Evolutionary conservation across 1,140 invertebrate genomes (phyloP), one percentile per base, ranked within the genome.

Genomic region (Latrodectus geometricus): DNA sequence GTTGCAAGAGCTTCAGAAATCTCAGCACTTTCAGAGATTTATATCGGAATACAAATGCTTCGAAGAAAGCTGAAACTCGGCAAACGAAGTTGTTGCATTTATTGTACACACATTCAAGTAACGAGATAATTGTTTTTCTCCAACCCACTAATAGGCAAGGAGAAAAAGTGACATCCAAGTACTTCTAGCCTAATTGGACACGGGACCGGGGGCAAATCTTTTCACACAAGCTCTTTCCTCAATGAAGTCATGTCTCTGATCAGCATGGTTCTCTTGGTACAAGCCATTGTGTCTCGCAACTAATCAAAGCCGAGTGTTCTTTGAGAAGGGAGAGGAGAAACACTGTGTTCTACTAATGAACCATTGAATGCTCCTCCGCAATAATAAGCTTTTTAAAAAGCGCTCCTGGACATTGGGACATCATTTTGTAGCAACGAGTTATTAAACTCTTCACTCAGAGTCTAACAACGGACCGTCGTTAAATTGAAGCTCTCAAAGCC

Each of bases 291-390:
- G 17, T 61, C 17, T 17, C 17, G 17, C 54, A 14, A 17, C 11
- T 61, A 61, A 61, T 61, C 54, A 61, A 61, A 61, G 54, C 54
- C 17, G 17, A 61, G 54, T 11, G 54, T 17, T 61, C 54, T 61
- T 61, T 11, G 3, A 61, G 11, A 17, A 35, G 5, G 35, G 35
- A 35, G 35, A 35, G 35, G 35, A 35, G 54, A 17, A 14, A 61
- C 17, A 61, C 17, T 4, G 8, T 61, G 17, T 17, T 61, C 17
- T 61, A 61, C 68, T 69, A 69, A 69, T 23, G 68, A 69, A 69
- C 20, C 68, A 69, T 69, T 69, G 21, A 69, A 69, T 7, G n/a
- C 68, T n/a, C 68, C n/a, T 69, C 68, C n/a, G 11, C n/a, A 69
- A 15, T 61, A 61, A 61, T 21, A 69, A 69, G 17, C 68, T 69